A percentile compares a stretch with the other conserved stretches of the same genome.
These are phyloP conservation scores for Atrichornis clamosus DNA, from an alignment of 2,113 vertebrate genomes.

Conservation along the genomic window DNA sequence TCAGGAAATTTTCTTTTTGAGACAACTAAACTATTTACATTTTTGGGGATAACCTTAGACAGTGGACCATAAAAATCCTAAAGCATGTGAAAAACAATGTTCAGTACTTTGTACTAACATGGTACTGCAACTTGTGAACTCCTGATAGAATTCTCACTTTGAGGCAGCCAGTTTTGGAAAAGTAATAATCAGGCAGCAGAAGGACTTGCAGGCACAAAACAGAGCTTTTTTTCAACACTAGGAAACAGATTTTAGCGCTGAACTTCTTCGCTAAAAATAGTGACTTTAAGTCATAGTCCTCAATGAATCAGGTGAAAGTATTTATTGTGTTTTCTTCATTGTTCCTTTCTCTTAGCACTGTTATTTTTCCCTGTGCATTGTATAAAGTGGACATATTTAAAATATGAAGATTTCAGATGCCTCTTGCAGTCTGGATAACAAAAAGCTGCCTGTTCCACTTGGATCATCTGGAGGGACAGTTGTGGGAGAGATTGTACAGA, in stretches of 20 bases:
- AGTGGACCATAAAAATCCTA: not conserved
- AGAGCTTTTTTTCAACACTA: not conserved
- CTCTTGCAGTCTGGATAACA: not conserved
- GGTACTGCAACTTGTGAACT: not conserved
- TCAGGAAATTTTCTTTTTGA: not conserved
- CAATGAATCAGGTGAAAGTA: not conserved
- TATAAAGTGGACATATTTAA: not conserved
- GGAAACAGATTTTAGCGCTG: not conserved
- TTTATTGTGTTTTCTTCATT: not conserved
- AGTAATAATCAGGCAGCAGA: slow-evolving; percentile 31
- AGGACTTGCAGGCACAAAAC: not conserved
- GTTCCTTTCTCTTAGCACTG: not conserved
- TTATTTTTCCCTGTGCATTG: not conserved
- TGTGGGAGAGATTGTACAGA: not conserved
- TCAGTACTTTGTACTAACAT: not conserved
- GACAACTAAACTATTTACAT: not conserved
- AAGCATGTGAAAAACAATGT: not conserved
- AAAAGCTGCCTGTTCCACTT: not conserved
- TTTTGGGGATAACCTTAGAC: not conserved
- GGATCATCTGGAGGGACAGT: not conserved
- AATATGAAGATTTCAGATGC: not conserved
- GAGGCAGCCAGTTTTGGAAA: not conserved
- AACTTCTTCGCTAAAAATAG: not conserved
- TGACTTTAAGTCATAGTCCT: not conserved
- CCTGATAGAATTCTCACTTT: not conserved